A percentile compares a stretch with the other conserved stretches of the same genome.
phyloP scores from a whole-genome alignment of 2,888 invertebrate species.

The Caenorhabditis panamensis region DNA sequence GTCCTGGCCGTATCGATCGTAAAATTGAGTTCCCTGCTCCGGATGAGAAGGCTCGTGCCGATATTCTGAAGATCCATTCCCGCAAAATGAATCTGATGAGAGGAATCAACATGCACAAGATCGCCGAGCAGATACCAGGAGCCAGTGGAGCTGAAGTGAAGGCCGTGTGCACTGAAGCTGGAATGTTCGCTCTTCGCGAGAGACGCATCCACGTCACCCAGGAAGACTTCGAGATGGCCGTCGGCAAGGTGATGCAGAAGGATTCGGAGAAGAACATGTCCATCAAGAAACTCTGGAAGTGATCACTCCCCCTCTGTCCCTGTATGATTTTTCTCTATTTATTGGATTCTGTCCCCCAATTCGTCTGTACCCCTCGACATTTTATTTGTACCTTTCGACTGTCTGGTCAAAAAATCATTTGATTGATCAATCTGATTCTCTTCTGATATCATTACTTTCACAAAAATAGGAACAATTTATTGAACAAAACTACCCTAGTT shows the following conservation, averaged over 20 bases:
- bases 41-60: slow-evolving; percentile 97
- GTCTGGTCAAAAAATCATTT: neutral
- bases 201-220: slow-evolving; percentile 98
- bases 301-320: slow-evolving; percentile 82
- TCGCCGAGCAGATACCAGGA: slow-evolving; percentile 99
- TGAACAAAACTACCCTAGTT: neutral
- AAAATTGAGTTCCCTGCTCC: slow-evolving; percentile 99
- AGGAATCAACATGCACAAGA: slow-evolving; percentile 97
- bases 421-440: neutral
- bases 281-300: slow-evolving; percentile 99
- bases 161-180: slow-evolving; percentile 99
- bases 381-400: slow-evolving; percentile 7
- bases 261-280: slow-evolving; percentile 99
- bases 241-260: slow-evolving; percentile 99
- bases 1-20: slow-evolving; percentile 98
- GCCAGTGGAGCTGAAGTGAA: slow-evolving; percentile 99
- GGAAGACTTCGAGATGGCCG: slow-evolving; percentile 99
- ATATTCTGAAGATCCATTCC: slow-evolving; percentile 98
- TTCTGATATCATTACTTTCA: too few relatives aligned
- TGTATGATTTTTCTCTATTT: slow-evolving; percentile 6
- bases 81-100: slow-evolving; percentile 99
- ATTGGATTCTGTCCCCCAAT: neutral
- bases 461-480: neutral
- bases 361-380: neutral
- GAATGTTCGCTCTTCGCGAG: slow-evolving; percentile 98